A percentile compares a stretch with the other conserved stretches of the same genome.
Conservation (phyloP, 2,113 vertebrate species). For the Progne subis region DNA sequence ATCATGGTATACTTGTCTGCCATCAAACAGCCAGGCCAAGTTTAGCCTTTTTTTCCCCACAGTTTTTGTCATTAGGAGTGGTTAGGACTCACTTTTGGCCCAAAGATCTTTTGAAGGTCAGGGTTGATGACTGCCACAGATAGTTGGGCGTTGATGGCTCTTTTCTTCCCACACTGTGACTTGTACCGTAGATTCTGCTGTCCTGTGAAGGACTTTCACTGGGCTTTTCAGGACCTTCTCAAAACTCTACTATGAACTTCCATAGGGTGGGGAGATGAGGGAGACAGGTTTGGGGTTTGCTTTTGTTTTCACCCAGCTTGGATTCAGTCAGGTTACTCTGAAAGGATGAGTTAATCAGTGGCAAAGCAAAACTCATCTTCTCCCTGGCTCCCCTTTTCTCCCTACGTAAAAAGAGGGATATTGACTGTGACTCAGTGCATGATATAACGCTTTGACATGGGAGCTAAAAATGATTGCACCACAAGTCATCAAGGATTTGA, state of each 20-base stretch:
- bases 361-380: background rate
- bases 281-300: background rate
- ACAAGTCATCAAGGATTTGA: background rate
- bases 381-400: background rate
- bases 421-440: accelerated
- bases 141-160: background rate
- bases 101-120: background rate
- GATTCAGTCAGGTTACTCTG: background rate
- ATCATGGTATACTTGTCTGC: background rate
- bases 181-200: background rate
- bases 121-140: accelerated
- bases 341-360: background rate
- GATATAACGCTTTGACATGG: background rate
- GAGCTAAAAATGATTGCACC: background rate
- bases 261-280: accelerated
- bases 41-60: background rate
- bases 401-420: background rate
- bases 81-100: background rate
- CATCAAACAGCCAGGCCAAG: background rate
- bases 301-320: background rate
- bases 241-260: background rate
- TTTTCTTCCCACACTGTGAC: background rate
- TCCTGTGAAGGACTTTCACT: background rate
- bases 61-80: background rate
- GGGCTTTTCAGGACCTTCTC: background rate